These are phyloP conservation scores for Blastobasis adustella DNA, from an alignment of 2,888 invertebrate species.

Conservation along the genomic window DNA sequence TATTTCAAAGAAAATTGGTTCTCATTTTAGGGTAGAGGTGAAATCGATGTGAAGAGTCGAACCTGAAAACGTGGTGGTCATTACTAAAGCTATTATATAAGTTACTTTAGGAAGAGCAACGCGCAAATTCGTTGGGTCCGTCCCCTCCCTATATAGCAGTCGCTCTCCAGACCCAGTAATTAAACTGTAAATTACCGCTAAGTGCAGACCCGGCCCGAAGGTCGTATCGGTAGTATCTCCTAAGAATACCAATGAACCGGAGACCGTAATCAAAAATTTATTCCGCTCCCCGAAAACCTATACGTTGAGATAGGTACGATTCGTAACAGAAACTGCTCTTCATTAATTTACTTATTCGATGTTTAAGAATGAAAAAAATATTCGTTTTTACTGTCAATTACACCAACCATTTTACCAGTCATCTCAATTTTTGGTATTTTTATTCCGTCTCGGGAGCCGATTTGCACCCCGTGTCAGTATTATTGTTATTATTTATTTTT, in stretches of 20 bases:
- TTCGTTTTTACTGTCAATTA: no score
- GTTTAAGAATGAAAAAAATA: no score
- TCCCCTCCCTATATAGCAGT: not conserved
- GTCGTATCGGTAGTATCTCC: slow-evolving; percentile 49
- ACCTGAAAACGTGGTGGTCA: no score
- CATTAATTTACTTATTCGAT: slow-evolving; percentile 12
- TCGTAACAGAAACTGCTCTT: slow-evolving; percentile 17
- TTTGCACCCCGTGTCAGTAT: no score
- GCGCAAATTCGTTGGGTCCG: slow-evolving; percentile 15
- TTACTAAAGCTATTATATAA: not conserved
- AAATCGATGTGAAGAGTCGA: no score
- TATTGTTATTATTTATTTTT: no score
- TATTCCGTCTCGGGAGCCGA: no score
- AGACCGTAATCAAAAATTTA: slow-evolving; percentile 54
- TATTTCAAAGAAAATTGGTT: no score
- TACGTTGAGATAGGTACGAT: no score
- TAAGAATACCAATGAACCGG: slow-evolving; percentile 59
- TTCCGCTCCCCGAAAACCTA: slow-evolving; percentile 23
- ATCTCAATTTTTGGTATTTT: no score
- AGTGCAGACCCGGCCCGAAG: slow-evolving; percentile 57
- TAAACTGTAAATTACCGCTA: slow-evolving; percentile 68
- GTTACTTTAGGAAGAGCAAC: slow-evolving; percentile 13
- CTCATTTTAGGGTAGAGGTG: no score
- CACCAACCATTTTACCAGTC: no score
- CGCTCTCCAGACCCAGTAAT: slow-evolving; percentile 44